These are phyloP conservation scores for Orthosia gothica DNA, from an alignment of 2,888 invertebrate species.

Conservation along the genomic window DNA sequence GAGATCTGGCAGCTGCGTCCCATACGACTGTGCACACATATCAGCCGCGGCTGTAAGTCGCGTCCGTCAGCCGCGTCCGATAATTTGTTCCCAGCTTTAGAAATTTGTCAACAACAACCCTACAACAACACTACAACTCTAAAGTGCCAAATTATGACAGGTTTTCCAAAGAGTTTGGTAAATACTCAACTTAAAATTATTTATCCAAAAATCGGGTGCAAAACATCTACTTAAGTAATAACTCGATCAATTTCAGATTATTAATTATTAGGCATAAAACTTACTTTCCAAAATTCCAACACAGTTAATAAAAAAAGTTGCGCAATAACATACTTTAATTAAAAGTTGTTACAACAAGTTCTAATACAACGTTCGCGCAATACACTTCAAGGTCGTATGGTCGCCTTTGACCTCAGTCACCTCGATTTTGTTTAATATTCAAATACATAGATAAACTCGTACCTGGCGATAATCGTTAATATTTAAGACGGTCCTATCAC, in stretches of 20 bases:
- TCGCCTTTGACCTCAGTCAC: constrained; percentile 60
- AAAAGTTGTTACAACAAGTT: constrained; percentile 53
- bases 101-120: too few species aligned
- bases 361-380: constrained; percentile 31
- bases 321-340: constrained; percentile 48
- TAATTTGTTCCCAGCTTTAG: too few species aligned
- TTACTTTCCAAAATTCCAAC: constrained; percentile 33
- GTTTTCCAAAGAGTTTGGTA: too few species aligned
- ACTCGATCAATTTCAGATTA: constrained; percentile 3
- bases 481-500: constrained; percentile 49
- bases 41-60: too few species aligned
- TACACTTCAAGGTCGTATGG: constrained; percentile 50
- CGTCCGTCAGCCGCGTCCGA: too few species aligned
- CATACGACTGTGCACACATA: too few species aligned
- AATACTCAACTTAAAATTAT: too few species aligned
- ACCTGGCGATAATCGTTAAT: constrained; percentile 52
- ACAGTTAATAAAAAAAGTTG: neutral
- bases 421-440: constrained; percentile 43
- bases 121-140: too few species aligned
- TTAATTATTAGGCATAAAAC: constrained; percentile 24
- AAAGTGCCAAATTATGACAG: too few species aligned
- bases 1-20: too few species aligned
- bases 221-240: neutral
- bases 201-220: too few species aligned
- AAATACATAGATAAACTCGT: constrained; percentile 40